Evolutionary conservation across 2,888 invertebrate genomes (phyloP).

Genomic region (Clepsis dumicolana): DNA sequence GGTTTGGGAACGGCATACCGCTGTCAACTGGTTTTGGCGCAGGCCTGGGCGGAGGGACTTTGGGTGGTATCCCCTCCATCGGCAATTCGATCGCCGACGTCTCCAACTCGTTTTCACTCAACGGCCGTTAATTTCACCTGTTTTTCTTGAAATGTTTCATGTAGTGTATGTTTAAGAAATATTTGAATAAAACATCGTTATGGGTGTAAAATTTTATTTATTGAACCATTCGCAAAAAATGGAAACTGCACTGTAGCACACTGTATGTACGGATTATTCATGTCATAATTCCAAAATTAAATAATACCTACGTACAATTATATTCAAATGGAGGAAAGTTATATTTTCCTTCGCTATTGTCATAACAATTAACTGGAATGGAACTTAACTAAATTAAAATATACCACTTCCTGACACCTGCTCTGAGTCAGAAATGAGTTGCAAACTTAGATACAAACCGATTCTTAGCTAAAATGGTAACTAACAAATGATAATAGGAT

Average conservation of each 20-base stretch:
- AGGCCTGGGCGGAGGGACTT: slow-evolving; percentile 39
- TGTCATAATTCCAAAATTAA: slow-evolving; percentile 1
- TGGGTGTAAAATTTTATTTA: slow-evolving; percentile 37
- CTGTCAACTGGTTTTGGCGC: slow-evolving; percentile 22
- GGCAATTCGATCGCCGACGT: slow-evolving; percentile 39
- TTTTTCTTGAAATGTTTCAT: slow-evolving; percentile 11
- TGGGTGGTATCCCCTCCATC: slow-evolving; percentile 45
- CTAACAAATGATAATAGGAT: too few relatives aligned
- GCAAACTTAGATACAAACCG: too few relatives aligned
- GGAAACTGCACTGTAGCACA: not conserved
- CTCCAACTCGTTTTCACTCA: slow-evolving; percentile 37
- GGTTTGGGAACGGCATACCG: slow-evolving; percentile 45
- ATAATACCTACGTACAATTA: not conserved
- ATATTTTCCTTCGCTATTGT: too few relatives aligned
- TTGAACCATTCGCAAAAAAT: slow-evolving; percentile 9
- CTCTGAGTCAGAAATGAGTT: too few relatives aligned
- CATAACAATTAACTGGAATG: too few relatives aligned
- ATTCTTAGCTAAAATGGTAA: too few relatives aligned
- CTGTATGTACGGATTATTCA: not conserved
- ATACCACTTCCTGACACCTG: too few relatives aligned
- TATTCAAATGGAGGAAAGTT: too few relatives aligned
- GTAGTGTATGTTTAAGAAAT: slow-evolving; percentile 40
- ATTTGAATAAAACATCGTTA: slow-evolving; percentile 41
- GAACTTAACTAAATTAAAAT: too few relatives aligned
- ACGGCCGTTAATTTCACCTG: slow-evolving; percentile 35